Base-by-base conservation (phyloP, 2,888 invertebrate genomes). In the Deilephila porcellus region DNA sequence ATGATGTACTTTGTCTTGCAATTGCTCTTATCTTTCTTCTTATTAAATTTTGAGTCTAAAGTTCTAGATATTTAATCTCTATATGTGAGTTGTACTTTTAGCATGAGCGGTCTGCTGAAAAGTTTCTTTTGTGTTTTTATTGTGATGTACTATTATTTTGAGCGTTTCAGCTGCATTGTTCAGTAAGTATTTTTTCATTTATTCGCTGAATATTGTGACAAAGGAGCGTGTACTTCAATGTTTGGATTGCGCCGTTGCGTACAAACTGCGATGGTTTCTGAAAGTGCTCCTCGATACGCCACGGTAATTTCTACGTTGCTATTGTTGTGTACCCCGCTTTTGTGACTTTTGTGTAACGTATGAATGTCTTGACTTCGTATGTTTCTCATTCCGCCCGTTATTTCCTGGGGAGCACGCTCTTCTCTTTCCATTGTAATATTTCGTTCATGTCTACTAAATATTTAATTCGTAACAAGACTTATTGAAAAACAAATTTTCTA, bases 281-380 rank as follows among this genome's bases (percentile, higher is more conserved):
- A 87, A 86, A 87, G 86, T 86, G 85, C 83, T 86, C 83, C 81
- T 86, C 85, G 84, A 87, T 87, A 86, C 85, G 87, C 84, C 82
- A 82, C 82, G 79, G 87, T 87, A 85, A 88, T 88, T 88, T 85
- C 86, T 83, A 84, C 83, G 83, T 83, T 84, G 82, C 87, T 80
- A 87, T 88, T 88, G 87, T 87, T 85, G 79, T 79, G 81, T 81
- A 81, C 76, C 79, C 80, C 83, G 79, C 83, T 86, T 83, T 84
- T 86, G 80, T 82, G 74, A 85, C 84, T 88, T 86, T 86, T 87
- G 83, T 85, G 82, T 88, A 83, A 81, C 82, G 82, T 78, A 82
- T 85, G 85, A 85, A 85, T 85, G 82, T 83, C 80, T 81, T 81
- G 83, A 83, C 80, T 85, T 80, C 77, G 81, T 77, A 76, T 81